Conservation (phyloP, 2,797 vertebrate species). For the Emys orbicularis region DNA sequence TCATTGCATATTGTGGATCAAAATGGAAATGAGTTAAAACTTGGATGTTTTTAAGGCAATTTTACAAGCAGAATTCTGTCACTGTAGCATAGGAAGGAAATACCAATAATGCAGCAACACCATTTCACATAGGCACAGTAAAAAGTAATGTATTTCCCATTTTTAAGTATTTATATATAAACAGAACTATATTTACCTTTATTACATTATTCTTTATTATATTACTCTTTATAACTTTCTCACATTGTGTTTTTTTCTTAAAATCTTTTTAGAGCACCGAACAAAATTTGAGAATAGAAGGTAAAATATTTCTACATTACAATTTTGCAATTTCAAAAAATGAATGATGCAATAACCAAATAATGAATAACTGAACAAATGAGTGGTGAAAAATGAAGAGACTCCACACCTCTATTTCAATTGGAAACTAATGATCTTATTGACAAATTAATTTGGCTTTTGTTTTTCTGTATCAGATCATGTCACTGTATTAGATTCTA, state of each 20-base stretch:
- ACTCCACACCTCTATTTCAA: slow-evolving; percentile 1
- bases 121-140: not conserved
- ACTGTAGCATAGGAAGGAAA: not conserved
- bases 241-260: not conserved
- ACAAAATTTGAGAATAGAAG: not conserved
- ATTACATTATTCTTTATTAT: not conserved
- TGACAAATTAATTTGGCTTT: slow-evolving; percentile 29
- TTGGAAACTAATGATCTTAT: not conserved
- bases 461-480: not conserved
- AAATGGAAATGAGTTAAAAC: slow-evolving; percentile 49
- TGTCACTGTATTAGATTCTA: slow-evolving; percentile 39
- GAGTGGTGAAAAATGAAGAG: not conserved
- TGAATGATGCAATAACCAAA: not conserved
- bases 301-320: not conserved
- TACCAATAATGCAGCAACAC: not conserved
- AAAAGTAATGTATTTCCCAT: not conserved
- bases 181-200: not conserved
- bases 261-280: not conserved
- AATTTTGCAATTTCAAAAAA: not conserved
- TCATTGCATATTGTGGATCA: slow-evolving; percentile 12
- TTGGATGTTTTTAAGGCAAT: slow-evolving; percentile 49
- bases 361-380: not conserved
- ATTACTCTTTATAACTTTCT: not conserved
- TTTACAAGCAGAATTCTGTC: not conserved
- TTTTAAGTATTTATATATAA: not conserved